Conservation (phyloP, 2,888 invertebrate species). For the Lamellibrachia columna region DNA sequence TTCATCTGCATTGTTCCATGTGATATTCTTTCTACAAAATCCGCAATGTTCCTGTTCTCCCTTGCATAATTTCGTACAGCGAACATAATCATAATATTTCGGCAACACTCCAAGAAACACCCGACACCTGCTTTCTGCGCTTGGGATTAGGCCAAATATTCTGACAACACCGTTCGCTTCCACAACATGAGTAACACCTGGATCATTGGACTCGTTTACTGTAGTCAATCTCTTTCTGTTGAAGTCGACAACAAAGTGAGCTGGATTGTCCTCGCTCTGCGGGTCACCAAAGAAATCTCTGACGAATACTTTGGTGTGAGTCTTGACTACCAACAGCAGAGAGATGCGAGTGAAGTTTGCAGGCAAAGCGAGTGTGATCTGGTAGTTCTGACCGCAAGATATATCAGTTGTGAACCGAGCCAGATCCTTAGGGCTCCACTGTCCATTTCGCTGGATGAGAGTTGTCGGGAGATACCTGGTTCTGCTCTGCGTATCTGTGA, state of each 20-base stretch:
- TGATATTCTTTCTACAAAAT: conserved; percentile 6
- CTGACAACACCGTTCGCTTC: not conserved
- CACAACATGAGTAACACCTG: not conserved
- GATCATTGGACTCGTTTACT: not conserved
- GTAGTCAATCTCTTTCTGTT: not conserved
- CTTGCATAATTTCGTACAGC: not conserved
- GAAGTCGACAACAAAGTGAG: not conserved
- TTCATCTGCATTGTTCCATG: not conserved
- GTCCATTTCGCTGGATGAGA: not conserved
- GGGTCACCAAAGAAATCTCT: not conserved
- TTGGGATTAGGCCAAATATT: not conserved
- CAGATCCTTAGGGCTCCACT: not conserved
- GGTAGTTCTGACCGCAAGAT: conserved; percentile 1
- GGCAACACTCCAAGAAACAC: conserved; percentile 1
- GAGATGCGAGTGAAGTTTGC: not conserved
- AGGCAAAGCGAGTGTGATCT: not conserved
- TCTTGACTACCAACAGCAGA: not conserved
- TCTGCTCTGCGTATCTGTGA: not conserved
- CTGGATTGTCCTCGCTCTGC: not conserved
- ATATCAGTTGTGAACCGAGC: not conserved
- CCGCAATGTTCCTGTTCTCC: not conserved
- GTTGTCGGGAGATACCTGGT: not conserved
- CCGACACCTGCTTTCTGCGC: not conserved
- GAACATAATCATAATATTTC: not conserved
- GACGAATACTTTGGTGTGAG: not conserved